Percentiles rank a stretch among this genome's conserved stretches.
These are phyloP conservation scores for Pteronura brasiliensis DNA, from an alignment of 2,113 vertebrate species.

Conservation along the genomic window DNA sequence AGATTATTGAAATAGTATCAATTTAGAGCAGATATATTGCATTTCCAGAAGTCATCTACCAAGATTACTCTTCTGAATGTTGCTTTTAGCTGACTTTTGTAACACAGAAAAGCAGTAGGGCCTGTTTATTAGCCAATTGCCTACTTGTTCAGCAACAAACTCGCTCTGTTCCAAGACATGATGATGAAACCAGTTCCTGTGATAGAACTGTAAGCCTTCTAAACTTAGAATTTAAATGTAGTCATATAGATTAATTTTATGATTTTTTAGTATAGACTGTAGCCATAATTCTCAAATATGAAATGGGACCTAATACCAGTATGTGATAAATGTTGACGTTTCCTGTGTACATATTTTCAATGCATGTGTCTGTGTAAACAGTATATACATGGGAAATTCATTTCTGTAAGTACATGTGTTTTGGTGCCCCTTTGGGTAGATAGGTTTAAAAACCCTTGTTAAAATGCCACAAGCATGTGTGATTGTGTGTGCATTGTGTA, in stretches of 20 bases:
- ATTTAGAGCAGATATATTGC: constrained; percentile 38
- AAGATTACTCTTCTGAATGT: not conserved
- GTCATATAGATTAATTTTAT: constrained; percentile 51
- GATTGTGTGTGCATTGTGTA: constrained; percentile 31
- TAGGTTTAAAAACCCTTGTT: constrained; percentile 42
- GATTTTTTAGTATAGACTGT: constrained; percentile 43
- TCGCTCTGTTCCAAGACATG: not conserved
- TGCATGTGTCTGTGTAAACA: constrained; percentile 64
- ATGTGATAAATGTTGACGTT: constrained; percentile 50
- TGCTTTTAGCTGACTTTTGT: constrained; percentile 54
- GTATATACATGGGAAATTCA: not conserved
- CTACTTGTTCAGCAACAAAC: constrained; percentile 21
- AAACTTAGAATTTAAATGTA: constrained; percentile 58
- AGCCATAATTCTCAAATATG: constrained; percentile 64
- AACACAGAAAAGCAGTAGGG: constrained; percentile 31
- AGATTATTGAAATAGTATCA: constrained; percentile 36
- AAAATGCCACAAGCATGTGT: constrained; percentile 61
- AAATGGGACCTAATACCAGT: constrained; percentile 75
- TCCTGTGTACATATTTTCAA: constrained; percentile 44
- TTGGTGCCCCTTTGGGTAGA: constrained; percentile 42
- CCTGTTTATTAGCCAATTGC: constrained; percentile 33
- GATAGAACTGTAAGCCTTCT: constrained; percentile 36
- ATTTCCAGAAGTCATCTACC: constrained; percentile 31
- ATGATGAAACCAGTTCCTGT: constrained; percentile 45
- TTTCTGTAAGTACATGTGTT: constrained; percentile 46